A percentile compares a stretch with the other conserved stretches of the same genome.
phyloP scores from a whole-genome alignment of 2,888 invertebrate species.

The Stegophylla sp. region DNA sequence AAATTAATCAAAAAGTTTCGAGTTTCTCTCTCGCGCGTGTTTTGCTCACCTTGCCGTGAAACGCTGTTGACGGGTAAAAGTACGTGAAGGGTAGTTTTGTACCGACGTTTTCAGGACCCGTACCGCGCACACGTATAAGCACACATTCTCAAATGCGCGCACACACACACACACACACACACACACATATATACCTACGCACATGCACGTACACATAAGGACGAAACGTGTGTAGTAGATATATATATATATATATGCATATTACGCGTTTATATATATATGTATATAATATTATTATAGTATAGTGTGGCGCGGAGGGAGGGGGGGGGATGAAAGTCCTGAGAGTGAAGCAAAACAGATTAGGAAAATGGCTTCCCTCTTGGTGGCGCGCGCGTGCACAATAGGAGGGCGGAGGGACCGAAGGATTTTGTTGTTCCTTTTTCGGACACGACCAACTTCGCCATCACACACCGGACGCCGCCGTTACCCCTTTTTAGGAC shows the following conservation, averaged over 20 bases:
- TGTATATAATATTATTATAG: too few relatives aligned
- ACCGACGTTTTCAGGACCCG: not conserved
- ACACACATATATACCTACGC: not conserved
- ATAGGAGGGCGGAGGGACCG: conserved; percentile 50
- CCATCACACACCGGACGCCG: conserved; percentile 47
- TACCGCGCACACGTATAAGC: too few relatives aligned
- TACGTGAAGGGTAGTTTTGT: conserved; percentile 19
- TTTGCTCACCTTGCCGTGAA: not conserved
- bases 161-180: not conserved
- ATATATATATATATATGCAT: not conserved
- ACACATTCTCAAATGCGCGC: not conserved
- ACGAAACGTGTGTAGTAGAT: not conserved
- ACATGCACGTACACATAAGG: not conserved
- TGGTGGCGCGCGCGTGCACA: conserved; percentile 34
- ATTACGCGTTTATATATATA: not conserved
- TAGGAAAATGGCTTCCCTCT: conserved; percentile 55
- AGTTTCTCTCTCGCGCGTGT: conserved; percentile 22
- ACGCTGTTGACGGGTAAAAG: not conserved
- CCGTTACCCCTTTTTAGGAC: conserved; percentile 37
- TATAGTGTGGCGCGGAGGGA: not conserved
- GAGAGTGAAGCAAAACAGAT: conserved; percentile 53
- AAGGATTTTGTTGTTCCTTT: conserved; percentile 58
- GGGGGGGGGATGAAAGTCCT: conserved; percentile 23
- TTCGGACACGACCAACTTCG: conserved; percentile 58
- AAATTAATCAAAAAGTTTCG: conserved; percentile 47